phyloP scores from a whole-genome alignment of 2,888 invertebrate species.

The Actias luna region DNA sequence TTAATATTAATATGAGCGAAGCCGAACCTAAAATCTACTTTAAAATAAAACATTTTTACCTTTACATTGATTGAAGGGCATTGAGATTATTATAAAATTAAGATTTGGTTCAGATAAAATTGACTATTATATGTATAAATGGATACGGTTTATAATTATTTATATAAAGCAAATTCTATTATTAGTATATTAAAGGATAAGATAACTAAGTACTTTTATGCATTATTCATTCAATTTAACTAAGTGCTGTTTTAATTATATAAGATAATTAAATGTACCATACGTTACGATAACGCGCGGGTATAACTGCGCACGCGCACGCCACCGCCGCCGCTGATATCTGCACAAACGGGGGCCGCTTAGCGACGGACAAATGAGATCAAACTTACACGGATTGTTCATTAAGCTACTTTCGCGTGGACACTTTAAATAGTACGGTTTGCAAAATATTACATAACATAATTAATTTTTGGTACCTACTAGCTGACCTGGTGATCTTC shows the following conservation, averaged over 20 bases:
- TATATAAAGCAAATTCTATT: neutral
- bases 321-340: constrained; percentile 15
- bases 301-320: constrained; percentile 15
- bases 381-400: constrained; percentile 60
- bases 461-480: neutral
- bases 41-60: too few relatives aligned
- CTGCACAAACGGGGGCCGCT: constrained; percentile 19
- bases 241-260: constrained; percentile 13
- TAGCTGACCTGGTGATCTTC: too few relatives aligned
- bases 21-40: too few relatives aligned
- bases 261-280: constrained; percentile 1
- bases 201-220: neutral
- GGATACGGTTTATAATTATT: neutral
- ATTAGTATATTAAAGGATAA: neutral
- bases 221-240: neutral
- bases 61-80: too few relatives aligned
- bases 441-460: constrained; percentile 34
- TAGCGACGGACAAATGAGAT: constrained; percentile 49
- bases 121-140: too few relatives aligned
- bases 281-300: neutral
- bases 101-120: too few relatives aligned
- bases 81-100: too few relatives aligned
- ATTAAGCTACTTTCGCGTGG: constrained; percentile 51
- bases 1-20: too few relatives aligned
- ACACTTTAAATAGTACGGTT: constrained; percentile 43